Evolutionary conservation across 1,140 invertebrate genomes (phyloP).

Genomic region (Macrotrachela quadricornifera): DNA sequence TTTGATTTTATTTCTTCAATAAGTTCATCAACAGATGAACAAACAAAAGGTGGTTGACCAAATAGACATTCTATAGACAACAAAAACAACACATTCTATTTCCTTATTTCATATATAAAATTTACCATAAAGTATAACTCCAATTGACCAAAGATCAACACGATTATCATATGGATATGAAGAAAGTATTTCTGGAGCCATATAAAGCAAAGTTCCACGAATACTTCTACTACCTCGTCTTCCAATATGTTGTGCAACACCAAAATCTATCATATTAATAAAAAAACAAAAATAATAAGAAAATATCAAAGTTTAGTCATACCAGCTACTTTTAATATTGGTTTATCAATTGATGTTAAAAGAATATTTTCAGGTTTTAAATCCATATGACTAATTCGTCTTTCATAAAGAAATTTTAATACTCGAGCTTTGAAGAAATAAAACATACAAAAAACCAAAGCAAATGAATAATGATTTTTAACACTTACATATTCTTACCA

Average conservation of each 20-base stretch:
- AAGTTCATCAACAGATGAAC: constrained; percentile 46
- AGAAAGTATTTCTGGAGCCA: constrained; percentile 70
- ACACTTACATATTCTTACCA: constrained; percentile 14
- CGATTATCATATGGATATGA: constrained; percentile 48
- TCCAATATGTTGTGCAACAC: constrained; percentile 58
- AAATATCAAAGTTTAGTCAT: background rate
- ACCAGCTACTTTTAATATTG: constrained; percentile 52
- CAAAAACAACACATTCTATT: background rate
- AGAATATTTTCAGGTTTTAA: constrained; percentile 73
- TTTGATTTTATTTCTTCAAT: too few species aligned
- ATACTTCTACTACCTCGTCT: constrained; percentile 25
- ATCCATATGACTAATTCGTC: constrained; percentile 67
- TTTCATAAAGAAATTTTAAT: constrained; percentile 48
- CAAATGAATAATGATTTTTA: background rate
- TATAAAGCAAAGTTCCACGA: constrained; percentile 60
- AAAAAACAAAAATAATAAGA: background rate
- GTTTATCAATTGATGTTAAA: constrained; percentile 41
- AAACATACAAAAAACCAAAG: background rate
- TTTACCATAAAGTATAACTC: constrained; percentile 54
- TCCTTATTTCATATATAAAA: too few species aligned
- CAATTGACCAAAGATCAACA: constrained; percentile 65
- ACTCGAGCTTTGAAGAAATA: constrained; percentile 38
- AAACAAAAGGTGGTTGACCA: constrained; percentile 60
- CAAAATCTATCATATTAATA: constrained; percentile 41
- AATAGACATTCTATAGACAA: constrained; percentile 50